Base-by-base conservation (phyloP, 2,797 vertebrate genomes). In the Sebastes minor region DNA sequence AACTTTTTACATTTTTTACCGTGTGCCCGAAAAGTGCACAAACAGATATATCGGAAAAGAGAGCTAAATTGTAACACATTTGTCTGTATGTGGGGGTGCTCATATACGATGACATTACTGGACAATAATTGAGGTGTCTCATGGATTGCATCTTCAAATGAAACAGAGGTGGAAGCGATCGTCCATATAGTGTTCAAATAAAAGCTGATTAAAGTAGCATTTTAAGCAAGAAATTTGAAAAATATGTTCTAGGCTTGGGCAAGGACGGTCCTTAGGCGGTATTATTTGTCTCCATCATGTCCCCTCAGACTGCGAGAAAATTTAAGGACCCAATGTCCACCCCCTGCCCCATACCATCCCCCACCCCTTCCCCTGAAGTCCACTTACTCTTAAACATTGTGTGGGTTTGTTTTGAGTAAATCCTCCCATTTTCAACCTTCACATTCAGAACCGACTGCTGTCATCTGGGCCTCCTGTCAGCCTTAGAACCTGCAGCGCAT, bases 401-500 rank as follows among this genome's bases (percentile, higher is more conserved):
- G 81, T 94, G 88, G 93, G 86, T 92, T 93, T 94, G 87, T 93
- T 93, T 93, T 93, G 88, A 94, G 93, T 95, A 94, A 95, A 95
- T 90, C 91, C 91, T 93, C 91, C 94, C 91, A 89, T 95, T 94
- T 86, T 95, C 90, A 92, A 96, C 95, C 93, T 94, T 89, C 94
- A 95, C 94, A 95, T 95, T 96, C 95, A 96, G 96, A 96, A 96
- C 92, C 95, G 95, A 81, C 95, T 96, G 94, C 95, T 96, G 95
- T 96, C 95, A 84, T 96, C 95, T 87, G 96, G 95, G 93, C 95
- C 96, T 90, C 96, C 95, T 69, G 94, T 96, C 95, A 96, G 95
- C 95, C 96, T 96, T 94, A 96, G 95, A 96, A 95, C 95, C 95
- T 96, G 95, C 96, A 96, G 95, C 95, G 95, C 95, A 85, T 95